Base-by-base conservation (phyloP, 2,797 vertebrate genomes). In the Enteromius mattozi region DNA sequence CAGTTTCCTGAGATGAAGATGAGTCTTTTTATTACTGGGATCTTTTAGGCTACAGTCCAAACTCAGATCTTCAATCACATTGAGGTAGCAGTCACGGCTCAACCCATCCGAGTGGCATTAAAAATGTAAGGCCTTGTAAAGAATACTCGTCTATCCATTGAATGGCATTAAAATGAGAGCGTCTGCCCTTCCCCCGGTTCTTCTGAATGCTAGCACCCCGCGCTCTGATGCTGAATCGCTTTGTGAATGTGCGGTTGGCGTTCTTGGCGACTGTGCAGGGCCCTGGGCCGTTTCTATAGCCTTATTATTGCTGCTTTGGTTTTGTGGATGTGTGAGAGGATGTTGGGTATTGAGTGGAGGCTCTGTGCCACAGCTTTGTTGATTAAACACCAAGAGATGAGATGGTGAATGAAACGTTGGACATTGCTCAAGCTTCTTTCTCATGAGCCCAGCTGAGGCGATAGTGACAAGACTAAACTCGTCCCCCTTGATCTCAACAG, bases 41-140 rank as follows among this genome's bases (percentile, higher is more conserved):
- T 51, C 40, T 65, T 82, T 49, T 17, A 24, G 30, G 21, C 72
- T 30, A 33, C 56, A 24, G 7, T 85, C 24, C 40, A 78, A 81
- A 6, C 33, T 3, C 10, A n/a, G 30, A 37, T 51, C 68, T 82
- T 86, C 42, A 86, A 66, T 81, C 75, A n/a, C 56, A 37, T 63
- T 66, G 47, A 42, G 61, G n/a, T 9, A 54, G 6, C 51, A 13
- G 75, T 75, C 75, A 59, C 40, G 13, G 24, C 68, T 70, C 30
- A 69, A 8, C 40, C 54, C 80, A 69, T 63, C 84, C 9, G 42
- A 82, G 66, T 33, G 19, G 9, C 81, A 86, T 88, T 88, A 88
- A 84, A 84, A 78, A 86, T 86, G 84, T 63, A 88, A 61, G 74
- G 56, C 65, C 56, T 56, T 86, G 85, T 86, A 88, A 88, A 88